Evolutionary conservation across 2,113 vertebrate genomes (phyloP), one percentile per base, ranked within the genome.

Genomic region (Saimiri boliviensis): DNA sequence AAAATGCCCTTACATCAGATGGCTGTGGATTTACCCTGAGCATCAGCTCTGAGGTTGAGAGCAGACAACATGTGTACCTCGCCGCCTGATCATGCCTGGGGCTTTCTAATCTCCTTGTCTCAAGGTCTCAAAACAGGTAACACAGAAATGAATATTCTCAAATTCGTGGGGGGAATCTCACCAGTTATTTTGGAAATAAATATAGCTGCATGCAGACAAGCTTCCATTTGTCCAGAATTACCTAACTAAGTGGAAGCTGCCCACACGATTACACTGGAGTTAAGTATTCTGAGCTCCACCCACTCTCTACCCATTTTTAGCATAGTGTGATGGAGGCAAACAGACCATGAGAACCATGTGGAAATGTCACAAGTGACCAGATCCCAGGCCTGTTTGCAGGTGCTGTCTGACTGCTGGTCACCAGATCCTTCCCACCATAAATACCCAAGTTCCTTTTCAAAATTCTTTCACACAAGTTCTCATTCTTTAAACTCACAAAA

Each of bases 241-340:
- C 98, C 97, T 98, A 94, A 93, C 92, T 88, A 25, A 86, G 77
- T 89, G 90, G 81, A 93, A 96, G 74, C 96, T 93, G 92, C 97
- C 96, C 95, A 97, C 97, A 89, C 94, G 60, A 84, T 95, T 96
- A 94, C 96, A 96, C 94, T 94, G 45, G 42, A 89, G 86, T 95
- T 83, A 68, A 97, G 54, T 95, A 97, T 97, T 98, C 94, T 97
- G 96, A 96, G 97, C 87, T 95, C 95, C 96, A 88, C 98, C 98
- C 54, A 97, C 98, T 92, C 93, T 19, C 47, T 54, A 19, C 54
- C 94, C 95, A 47, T 94, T 97, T 98, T 97, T 98, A 98, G 96
- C 84, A 21, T 21, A 20, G 56, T 89, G 95, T 56, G 96, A 93
- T 54, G 37, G 68, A 93, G 92, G 88, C 74, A 63, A 66, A 77